These are phyloP conservation scores for Sciurus vulgaris DNA, from an alignment of 2,797 vertebrate genomes.

Conservation along the genomic window DNA sequence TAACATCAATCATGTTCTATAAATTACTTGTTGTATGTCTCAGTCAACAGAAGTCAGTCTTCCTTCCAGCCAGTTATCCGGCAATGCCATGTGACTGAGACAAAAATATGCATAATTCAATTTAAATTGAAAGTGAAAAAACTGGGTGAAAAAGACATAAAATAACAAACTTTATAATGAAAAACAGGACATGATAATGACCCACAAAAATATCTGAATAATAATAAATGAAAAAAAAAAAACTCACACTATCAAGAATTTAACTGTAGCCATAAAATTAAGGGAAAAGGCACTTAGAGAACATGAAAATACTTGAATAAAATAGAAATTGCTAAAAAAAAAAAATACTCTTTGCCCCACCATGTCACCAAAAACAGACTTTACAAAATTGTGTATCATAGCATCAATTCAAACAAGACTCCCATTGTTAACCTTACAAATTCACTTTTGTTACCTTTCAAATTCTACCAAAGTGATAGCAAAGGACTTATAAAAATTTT, in stretches of 20 bases:
- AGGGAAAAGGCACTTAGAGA: background rate
- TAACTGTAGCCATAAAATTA: background rate
- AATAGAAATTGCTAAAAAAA: background rate
- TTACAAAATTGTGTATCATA: conserved; percentile 23
- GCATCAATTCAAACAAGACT: background rate
- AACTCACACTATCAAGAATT: background rate
- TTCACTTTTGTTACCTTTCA: background rate
- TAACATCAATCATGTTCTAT: conserved; percentile 69
- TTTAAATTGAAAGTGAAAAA: conserved; percentile 6
- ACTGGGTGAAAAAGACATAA: background rate
- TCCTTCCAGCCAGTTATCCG: background rate
- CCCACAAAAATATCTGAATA: background rate
- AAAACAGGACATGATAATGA: background rate
- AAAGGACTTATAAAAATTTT: conserved; percentile 12
- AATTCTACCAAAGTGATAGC: background rate
- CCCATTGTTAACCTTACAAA: background rate
- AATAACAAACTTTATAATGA: background rate
- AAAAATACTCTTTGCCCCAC: background rate
- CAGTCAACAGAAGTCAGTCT: conserved; percentile 48
- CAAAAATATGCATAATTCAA: background rate
- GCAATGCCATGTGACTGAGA: background rate
- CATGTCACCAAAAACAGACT: background rate
- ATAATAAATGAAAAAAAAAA: conserved; percentile 52
- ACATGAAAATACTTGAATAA: background rate
- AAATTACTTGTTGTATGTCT: background rate